A percentile compares a stretch with the other conserved stretches of the same genome.
Evolutionary conservation across 2,888 invertebrate genomes (phyloP).

Genomic region (Syrista parreyssii): DNA sequence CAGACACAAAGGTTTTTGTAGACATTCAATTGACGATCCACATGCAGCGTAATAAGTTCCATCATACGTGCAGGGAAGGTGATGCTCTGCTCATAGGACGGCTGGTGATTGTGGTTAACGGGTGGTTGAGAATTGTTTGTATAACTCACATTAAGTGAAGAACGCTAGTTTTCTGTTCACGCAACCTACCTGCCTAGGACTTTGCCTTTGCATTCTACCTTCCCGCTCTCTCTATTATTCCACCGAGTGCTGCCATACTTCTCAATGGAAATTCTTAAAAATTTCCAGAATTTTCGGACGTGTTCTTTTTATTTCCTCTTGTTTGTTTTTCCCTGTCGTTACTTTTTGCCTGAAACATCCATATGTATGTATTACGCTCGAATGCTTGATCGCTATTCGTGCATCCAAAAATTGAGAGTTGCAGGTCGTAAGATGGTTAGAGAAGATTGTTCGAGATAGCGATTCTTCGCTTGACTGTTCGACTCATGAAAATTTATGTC

Average conservation of each 20-base stretch:
- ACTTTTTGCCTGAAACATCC: neutral
- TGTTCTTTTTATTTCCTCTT: neutral
- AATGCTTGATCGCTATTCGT: neutral
- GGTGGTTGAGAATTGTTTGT: too few relatives aligned
- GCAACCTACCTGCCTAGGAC: neutral
- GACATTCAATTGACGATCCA: too few relatives aligned
- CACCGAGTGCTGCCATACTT: too few relatives aligned
- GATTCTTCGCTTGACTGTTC: neutral
- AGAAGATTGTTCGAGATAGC: neutral
- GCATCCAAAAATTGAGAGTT: neutral
- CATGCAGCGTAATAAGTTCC: too few relatives aligned
- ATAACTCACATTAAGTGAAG: neutral
- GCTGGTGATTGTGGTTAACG: too few relatives aligned
- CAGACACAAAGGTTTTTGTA: too few relatives aligned
- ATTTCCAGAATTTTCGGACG: neutral
- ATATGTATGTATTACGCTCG: neutral
- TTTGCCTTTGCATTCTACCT: neutral
- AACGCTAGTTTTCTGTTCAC: neutral
- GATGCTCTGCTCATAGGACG: too few relatives aligned
- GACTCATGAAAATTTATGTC: constrained; percentile 20
- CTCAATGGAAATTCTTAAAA: neutral
- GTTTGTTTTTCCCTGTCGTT: neutral
- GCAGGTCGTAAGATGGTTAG: neutral
- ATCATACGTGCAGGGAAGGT: too few relatives aligned
- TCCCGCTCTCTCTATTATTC: neutral